Conservation (phyloP, 2,888 invertebrate genomes). For the Limnephilus auricula region DNA sequence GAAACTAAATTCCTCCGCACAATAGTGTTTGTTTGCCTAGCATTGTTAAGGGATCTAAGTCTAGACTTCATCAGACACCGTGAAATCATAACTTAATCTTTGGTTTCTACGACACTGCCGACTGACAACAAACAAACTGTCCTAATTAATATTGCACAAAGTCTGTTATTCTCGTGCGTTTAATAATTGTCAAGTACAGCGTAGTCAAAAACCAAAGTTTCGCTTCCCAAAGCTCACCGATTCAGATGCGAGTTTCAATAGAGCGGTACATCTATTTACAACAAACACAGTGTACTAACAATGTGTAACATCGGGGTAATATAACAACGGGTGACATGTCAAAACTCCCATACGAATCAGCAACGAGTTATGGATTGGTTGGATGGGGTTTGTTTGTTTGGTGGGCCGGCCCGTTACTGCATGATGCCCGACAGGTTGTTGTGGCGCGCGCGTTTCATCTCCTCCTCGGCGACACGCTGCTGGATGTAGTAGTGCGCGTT, state of each 20-base stretch:
- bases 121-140: background rate
- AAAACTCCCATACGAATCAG: constrained; percentile 38
- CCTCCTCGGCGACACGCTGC: constrained; percentile 97
- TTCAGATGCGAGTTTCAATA: constrained; percentile 30
- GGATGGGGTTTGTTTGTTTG: constrained; percentile 3
- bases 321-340: constrained; percentile 21
- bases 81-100: background rate
- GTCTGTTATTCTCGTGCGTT: background rate
- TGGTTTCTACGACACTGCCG: background rate
- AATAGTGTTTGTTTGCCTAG: background rate
- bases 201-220: constrained; percentile 21
- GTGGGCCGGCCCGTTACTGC: constrained; percentile 77
- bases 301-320: constrained; percentile 15
- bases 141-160: background rate
- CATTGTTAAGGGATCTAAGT: no score
- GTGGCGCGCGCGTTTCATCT: constrained; percentile 95
- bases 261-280: constrained; percentile 21
- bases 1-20: background rate
- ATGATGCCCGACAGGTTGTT: constrained; percentile 86
- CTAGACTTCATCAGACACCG: background rate
- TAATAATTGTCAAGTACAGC: background rate
- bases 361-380: background rate
- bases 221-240: constrained; percentile 13
- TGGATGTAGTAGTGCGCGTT: constrained; percentile 97
- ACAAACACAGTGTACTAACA: background rate